Evolutionary conservation across 2,888 invertebrate genomes (phyloP).

Genomic region (Glyphotaelius pellucidus): DNA sequence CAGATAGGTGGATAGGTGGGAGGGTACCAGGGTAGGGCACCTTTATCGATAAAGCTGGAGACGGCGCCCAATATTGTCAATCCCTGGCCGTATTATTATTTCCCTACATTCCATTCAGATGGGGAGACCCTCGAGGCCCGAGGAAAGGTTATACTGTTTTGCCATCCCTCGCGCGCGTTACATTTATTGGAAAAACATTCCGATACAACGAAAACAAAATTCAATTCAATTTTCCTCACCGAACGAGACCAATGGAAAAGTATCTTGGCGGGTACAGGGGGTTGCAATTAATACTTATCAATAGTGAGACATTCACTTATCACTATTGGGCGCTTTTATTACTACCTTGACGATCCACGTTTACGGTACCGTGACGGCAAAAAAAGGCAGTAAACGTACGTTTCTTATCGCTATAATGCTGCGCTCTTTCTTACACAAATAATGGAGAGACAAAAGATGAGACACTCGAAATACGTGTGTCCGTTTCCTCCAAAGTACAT

Average conservation of each 20-base stretch:
- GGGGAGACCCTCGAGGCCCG: constrained; percentile 58
- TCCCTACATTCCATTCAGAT: constrained; percentile 41
- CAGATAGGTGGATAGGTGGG: neutral
- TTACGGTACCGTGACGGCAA: too few species aligned
- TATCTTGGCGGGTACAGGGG: constrained; percentile 21
- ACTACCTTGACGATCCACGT: too few species aligned
- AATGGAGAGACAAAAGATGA: too few species aligned
- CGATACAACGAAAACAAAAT: constrained; percentile 66
- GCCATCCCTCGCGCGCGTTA: constrained; percentile 55
- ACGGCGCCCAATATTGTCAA: constrained; percentile 18
- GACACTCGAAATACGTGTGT: too few species aligned
- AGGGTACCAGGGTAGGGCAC: neutral
- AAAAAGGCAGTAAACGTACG: too few species aligned
- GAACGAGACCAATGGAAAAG: constrained; percentile 25
- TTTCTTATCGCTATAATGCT: too few species aligned
- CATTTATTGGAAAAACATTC: constrained; percentile 66
- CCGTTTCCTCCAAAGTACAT: too few species aligned
- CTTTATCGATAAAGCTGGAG: constrained; percentile 18
- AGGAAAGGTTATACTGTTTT: constrained; percentile 62
- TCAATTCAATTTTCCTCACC: constrained; percentile 66
- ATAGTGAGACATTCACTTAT: neutral
- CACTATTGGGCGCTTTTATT: too few species aligned
- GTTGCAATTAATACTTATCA: constrained; percentile 9
- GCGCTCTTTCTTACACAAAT: too few species aligned
- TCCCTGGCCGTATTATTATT: constrained; percentile 37